These are phyloP conservation scores for Pararge aegeria DNA, from an alignment of 1,140 invertebrate genomes.

Conservation along the genomic window DNA sequence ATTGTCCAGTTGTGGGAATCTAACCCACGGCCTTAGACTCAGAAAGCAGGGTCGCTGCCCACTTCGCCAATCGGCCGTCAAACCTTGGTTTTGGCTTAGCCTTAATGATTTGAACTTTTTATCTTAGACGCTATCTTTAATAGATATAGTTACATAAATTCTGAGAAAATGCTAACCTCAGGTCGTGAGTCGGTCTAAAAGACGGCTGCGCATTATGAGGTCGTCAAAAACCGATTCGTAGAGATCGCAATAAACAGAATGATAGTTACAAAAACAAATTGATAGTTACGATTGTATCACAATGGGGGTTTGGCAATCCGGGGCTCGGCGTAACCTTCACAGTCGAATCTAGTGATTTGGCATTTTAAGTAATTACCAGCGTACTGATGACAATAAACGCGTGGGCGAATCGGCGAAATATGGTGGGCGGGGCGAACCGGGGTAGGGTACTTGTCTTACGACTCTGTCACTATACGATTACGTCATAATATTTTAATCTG, in stretches of 20 bases:
- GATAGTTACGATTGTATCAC: conserved; percentile 26
- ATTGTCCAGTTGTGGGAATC: too few species aligned
- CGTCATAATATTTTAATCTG: conserved; percentile 14
- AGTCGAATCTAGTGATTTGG: conserved; percentile 38
- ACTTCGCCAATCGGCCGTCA: too few species aligned
- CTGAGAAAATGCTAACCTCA: too few species aligned
- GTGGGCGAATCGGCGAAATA: conserved; percentile 27
- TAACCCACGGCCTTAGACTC: too few species aligned
- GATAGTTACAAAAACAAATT: conserved; percentile 26
- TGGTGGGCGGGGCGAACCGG: conserved; percentile 27
- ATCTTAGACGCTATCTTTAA: too few species aligned
- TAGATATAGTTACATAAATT: too few species aligned
- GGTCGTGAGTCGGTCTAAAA: not conserved
- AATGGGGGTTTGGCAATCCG: conserved; percentile 31
- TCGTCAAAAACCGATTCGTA: not conserved
- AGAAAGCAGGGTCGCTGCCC: too few species aligned
- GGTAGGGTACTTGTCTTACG: conserved; percentile 26
- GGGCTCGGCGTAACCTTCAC: conserved; percentile 29
- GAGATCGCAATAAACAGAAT: conserved; percentile 10
- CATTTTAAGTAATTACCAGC: conserved; percentile 39
- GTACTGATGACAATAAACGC: conserved; percentile 34
- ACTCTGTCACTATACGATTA: conserved; percentile 29
- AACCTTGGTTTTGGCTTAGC: too few species aligned
- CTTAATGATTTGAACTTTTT: too few species aligned
- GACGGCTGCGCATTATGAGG: not conserved